These are phyloP conservation scores for Equus quagga DNA, from an alignment of 2,113 vertebrate genomes.

Conservation along the genomic window DNA sequence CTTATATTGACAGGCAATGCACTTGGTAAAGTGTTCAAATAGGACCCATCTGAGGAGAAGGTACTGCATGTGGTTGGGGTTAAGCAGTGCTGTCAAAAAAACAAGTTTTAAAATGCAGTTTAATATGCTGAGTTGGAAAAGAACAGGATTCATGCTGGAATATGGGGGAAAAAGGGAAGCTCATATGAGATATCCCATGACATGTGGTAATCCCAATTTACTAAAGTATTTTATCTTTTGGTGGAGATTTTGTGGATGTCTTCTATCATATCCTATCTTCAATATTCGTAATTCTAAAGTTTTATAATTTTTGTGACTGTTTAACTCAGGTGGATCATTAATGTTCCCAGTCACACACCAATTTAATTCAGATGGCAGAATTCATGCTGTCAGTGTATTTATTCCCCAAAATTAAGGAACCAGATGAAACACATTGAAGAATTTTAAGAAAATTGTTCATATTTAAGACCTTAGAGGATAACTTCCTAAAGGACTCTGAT, in stretches of 20 bases:
- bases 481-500: neutral
- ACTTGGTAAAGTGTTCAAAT: neutral
- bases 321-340: neutral
- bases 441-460: constrained; percentile 16
- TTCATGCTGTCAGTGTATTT: neutral
- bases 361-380: neutral
- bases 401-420: neutral
- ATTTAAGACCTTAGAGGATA: neutral
- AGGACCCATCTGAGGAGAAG: neutral
- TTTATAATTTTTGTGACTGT: neutral
- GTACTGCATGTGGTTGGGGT: too few relatives aligned
- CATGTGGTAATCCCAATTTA: neutral
- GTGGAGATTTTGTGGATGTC: neutral
- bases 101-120: neutral
- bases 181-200: neutral
- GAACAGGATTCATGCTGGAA: neutral
- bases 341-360: neutral
- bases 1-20: neutral
- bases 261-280: neutral
- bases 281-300: neutral
- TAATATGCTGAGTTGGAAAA: neutral
- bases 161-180: neutral
- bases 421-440: neutral
- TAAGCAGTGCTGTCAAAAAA: neutral
- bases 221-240: neutral